phyloP scores from a whole-genome alignment of 2,797 vertebrate species.

The Bradypodion ventrale region DNA sequence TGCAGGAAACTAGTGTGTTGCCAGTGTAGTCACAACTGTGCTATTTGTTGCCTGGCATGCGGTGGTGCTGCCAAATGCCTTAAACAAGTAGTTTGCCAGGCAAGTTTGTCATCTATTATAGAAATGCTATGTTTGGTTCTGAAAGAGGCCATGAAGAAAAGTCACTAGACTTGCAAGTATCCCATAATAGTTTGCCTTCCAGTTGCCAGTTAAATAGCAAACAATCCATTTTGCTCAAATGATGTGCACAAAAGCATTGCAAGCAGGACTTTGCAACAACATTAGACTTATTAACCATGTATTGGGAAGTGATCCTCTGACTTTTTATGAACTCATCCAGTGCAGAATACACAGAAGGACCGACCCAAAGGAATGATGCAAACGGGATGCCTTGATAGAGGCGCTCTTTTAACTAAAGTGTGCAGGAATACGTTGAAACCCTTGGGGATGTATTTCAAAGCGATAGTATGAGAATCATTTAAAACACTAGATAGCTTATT shows the following conservation, averaged over 20 bases:
- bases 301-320: slow-evolving; percentile 5
- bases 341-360: slow-evolving; percentile 47
- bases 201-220: slow-evolving; percentile 24
- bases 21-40: not conserved
- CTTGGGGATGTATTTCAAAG: slow-evolving; percentile 33
- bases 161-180: not conserved
- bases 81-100: not conserved
- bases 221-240: not conserved
- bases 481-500: slow-evolving; percentile 39
- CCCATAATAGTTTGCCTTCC: not conserved
- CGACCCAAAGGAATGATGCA: not conserved
- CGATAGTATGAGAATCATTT: slow-evolving; percentile 30
- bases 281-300: slow-evolving; percentile 38
- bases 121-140: slow-evolving; percentile 24
- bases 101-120: not conserved
- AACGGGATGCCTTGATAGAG: not conserved
- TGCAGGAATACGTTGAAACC: slow-evolving; percentile 28
- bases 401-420: slow-evolving; percentile 47
- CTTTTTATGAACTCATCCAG: slow-evolving; percentile 38
- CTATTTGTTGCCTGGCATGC: not conserved
- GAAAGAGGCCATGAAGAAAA: not conserved
- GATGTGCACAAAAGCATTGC: not conserved
- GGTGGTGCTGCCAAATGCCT: not conserved
- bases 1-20: not conserved
- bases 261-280: slow-evolving; percentile 28